These are phyloP conservation scores for Ranitomeya variabilis DNA, from an alignment of 2,113 vertebrate genomes.

Conservation along the genomic window DNA sequence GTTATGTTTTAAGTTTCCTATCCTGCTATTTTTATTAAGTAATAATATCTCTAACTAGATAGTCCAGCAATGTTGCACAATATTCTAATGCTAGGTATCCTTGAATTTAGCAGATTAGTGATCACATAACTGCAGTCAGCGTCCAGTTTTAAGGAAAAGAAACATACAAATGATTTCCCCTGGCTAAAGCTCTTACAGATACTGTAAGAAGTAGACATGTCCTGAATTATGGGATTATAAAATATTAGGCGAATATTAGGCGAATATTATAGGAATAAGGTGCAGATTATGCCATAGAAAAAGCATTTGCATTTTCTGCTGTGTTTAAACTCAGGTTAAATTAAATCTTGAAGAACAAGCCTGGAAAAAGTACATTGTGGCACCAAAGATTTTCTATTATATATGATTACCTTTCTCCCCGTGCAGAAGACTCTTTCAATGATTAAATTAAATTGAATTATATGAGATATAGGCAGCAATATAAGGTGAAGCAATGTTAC, in stretches of 20 bases:
- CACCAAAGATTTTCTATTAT: slow-evolving; percentile 26
- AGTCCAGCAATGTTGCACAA: not conserved
- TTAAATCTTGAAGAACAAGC: slow-evolving; percentile 8
- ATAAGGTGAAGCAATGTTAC: slow-evolving; percentile 39
- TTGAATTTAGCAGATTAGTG: no score
- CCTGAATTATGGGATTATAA: not conserved
- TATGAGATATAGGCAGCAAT: slow-evolving; percentile 34
- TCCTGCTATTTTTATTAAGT: no score
- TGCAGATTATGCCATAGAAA: not conserved
- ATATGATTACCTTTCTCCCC: slow-evolving; percentile 47
- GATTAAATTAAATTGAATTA: slow-evolving; percentile 48
- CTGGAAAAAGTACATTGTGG: slow-evolving; percentile 22
- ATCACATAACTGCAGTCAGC: not conserved
- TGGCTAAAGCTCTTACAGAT: not conserved
- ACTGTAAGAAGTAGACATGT: not conserved
- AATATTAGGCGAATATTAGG: no score
- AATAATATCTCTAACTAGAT: not conserved
- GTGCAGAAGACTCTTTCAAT: slow-evolving; percentile 41
- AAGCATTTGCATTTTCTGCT: not conserved
- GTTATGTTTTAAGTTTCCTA: no score
- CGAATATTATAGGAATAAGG: not conserved
- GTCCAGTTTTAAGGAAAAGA: not conserved
- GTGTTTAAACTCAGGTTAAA: slow-evolving; percentile 13
- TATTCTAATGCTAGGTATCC: no score
- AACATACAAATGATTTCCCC: not conserved